Base-by-base conservation (phyloP, 2,797 vertebrate genomes). In the Hephaestus fuliginosus region DNA sequence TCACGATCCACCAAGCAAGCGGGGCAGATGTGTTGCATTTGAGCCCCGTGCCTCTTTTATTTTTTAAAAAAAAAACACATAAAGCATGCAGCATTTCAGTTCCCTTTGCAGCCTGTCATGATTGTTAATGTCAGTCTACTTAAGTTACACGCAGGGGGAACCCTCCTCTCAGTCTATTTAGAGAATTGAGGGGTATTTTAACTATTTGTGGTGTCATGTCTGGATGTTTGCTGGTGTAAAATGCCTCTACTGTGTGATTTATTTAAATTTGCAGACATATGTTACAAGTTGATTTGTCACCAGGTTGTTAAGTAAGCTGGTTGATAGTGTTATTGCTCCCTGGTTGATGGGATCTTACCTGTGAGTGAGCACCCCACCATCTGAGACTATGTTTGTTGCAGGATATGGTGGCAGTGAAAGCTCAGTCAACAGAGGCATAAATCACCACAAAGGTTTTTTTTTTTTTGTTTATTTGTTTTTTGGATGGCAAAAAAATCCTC, bases 131-230 rank as follows among this genome's bases (percentile, higher is more conserved):
- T 53, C 61, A 85, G 48, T 0, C 81, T 70, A 1, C 75, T 89
- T 78, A 48, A 53, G 70, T 74, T 81, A 65, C 55, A 73, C 17
- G 43, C 66, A 18, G 48, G 61, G 72, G 72, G 68, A 78, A 44
- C 53, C 49, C 74, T 71, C n/a, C 66, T 55, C 51, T 20, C 12
- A 64, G 48, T 14, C 79, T 85, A 81, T 86, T 85, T 72, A 64
- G 7, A 81, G 88, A 64, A 56, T 15, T 25, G 58, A 76, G 25
- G 15, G 20, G 2, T 49, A 15, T 69, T 53, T 68, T 2, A 53
- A 60, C 15, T 70, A 52, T 70, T 30, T n/a, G 33, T 18, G 25
- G n/a, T 56, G 15, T 49, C 28, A 48, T 28, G 8, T 52, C 46
- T 48, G 3, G 57, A 76, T 49, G 67, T 76, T n/a, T 30, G 53